Conservation (phyloP, 1,140 invertebrate genomes). For the Thaumatotibia leucotreta region DNA sequence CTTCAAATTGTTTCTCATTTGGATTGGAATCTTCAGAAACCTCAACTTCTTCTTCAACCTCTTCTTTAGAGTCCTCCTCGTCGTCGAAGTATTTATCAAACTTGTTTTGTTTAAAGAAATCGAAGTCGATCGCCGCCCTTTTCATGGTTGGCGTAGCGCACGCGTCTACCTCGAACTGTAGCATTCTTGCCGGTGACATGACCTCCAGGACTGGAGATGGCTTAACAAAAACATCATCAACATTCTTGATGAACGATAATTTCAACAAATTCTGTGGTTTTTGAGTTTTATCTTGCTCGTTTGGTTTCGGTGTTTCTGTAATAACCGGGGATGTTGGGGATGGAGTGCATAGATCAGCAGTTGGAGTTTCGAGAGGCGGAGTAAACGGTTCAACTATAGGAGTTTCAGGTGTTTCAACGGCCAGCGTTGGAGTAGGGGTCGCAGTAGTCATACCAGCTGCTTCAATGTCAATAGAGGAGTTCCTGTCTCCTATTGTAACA, state of each 20-base stretch:
- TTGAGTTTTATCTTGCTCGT: constrained; percentile 16
- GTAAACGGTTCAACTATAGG: constrained; percentile 9
- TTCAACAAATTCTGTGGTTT: constrained; percentile 45
- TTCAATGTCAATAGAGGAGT: constrained; percentile 38
- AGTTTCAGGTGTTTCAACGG: constrained; percentile 6
- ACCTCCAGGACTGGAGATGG: constrained; percentile 53
- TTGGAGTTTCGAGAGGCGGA: not conserved
- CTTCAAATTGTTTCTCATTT: constrained; percentile 37
- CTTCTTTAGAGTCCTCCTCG: constrained; percentile 33
- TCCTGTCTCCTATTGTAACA: constrained; percentile 49
- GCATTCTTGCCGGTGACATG: constrained; percentile 66
- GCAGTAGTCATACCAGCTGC: not conserved
- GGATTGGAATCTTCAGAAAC: constrained; percentile 26
- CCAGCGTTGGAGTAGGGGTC: constrained; percentile 9
- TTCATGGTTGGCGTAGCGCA: constrained; percentile 66
- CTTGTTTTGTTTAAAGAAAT: constrained; percentile 60
- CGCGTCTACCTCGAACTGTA: constrained; percentile 60
- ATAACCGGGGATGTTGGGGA: constrained; percentile 36
- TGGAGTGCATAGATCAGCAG: constrained; percentile 1
- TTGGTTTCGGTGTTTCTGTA: constrained; percentile 43
- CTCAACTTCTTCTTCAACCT: constrained; percentile 26
- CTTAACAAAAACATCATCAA: constrained; percentile 54
- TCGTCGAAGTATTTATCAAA: constrained; percentile 57
- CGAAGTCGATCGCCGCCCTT: constrained; percentile 57
- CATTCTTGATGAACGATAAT: constrained; percentile 48